phyloP scores from a whole-genome alignment of 23 tunicate species.

The Phallusia fumigata region DNA sequence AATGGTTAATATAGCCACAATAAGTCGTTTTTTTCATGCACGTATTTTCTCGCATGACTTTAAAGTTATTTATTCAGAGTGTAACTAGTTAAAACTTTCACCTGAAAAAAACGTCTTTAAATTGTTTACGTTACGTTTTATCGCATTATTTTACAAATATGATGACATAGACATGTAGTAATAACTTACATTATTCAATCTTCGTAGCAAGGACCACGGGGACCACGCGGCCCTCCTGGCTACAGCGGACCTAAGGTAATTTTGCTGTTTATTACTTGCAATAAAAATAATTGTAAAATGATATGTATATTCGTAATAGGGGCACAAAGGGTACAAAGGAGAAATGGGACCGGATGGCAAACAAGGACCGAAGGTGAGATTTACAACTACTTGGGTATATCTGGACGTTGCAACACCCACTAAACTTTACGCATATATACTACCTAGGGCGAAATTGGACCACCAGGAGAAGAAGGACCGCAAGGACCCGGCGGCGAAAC shows the following conservation, averaged over 20 bases:
- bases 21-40: too few relatives aligned
- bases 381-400: not conserved
- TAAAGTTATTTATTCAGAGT: too few relatives aligned
- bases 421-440: not conserved
- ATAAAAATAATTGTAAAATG: not conserved
- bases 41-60: too few relatives aligned
- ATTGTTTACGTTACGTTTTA: too few relatives aligned
- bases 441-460: conserved; percentile 64
- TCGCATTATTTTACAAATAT: too few relatives aligned
- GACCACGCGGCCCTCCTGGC: conserved; percentile 65
- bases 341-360: conserved; percentile 81
- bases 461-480: conserved; percentile 69
- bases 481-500: conserved; percentile 84
- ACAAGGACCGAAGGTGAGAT: conserved; percentile 73
- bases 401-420: not conserved
- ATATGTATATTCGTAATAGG: conserved; percentile 31
- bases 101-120: too few relatives aligned
- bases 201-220: conserved; percentile 48
- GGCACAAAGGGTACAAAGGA: conserved; percentile 77
- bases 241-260: conserved; percentile 55
- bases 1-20: too few relatives aligned
- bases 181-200: too few relatives aligned
- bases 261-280: too few relatives aligned
- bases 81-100: too few relatives aligned
- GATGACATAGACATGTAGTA: too few relatives aligned